Evolutionary conservation across 1,140 invertebrate species (phyloP).

Genomic region (Hycleus cichorii): DNA sequence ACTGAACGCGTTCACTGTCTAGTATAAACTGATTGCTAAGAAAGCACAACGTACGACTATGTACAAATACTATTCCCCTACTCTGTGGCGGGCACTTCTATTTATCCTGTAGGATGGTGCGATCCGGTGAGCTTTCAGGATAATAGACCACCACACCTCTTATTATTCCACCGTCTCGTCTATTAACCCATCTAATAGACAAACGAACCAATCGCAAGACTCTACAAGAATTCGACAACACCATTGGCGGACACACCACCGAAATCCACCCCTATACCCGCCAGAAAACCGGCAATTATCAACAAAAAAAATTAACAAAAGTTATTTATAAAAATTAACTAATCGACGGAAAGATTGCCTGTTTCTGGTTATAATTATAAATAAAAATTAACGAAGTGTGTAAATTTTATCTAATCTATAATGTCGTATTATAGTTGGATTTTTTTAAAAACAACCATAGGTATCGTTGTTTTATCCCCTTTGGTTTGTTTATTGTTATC

Average conservation of each 20-base stretch:
- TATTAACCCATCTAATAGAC: neutral
- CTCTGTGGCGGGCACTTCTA: conserved; percentile 12
- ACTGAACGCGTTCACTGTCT: conserved; percentile 12
- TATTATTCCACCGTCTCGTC: neutral
- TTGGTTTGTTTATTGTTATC: no score
- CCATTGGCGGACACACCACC: no score
- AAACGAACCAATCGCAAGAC: neutral
- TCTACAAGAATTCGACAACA: no score
- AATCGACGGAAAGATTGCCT: neutral
- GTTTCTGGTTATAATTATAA: neutral
- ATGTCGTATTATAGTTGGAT: neutral
- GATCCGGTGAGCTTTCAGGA: conserved; percentile 12
- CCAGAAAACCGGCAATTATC: no score
- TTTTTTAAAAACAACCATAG: neutral
- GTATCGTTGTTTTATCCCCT: no score
- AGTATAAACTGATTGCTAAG: conserved; percentile 19
- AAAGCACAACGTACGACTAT: conserved; percentile 19
- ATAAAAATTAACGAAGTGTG: neutral
- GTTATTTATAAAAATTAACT: neutral
- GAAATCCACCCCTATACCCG: no score
- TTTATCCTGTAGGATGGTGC: conserved; percentile 15
- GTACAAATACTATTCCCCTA: conserved; percentile 14
- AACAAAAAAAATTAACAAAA: no score
- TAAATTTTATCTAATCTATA: neutral
- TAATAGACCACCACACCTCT: conserved; percentile 1